Base-by-base conservation (phyloP, 2,888 invertebrate species). In the Halictus ligatus region DNA sequence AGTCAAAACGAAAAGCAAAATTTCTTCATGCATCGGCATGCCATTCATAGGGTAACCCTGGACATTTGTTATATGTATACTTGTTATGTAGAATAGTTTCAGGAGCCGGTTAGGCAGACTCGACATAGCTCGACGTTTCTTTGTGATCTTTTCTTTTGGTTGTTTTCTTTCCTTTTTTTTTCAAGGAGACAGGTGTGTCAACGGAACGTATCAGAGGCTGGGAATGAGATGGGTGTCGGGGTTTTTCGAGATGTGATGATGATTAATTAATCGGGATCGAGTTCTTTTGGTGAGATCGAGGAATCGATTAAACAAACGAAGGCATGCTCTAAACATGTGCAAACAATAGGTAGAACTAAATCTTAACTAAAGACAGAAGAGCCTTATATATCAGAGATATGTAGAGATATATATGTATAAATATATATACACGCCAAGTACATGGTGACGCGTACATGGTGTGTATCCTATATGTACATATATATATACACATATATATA, bases 311-410 rank as follows among this genome's bases (percentile, higher is more conserved):
- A 95, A 95, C 94, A 94, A 95, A 95, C 94, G 91, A 93, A 94
- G 92, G 94, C 95, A 95, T 95, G 95, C 95, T 95, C 95, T 95
- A 95, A 94, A 95, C 95, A 95, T 95, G 94, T 95, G 95, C 95
- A 95, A 95, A 95, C 94, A 92, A 94, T 95, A 94, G 91, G 92
- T 91, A 91, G 93, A 95, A 95, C 95, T 95, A 95, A 95, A 95
- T 94, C 91, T 94, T 91, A 94, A 95, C 94, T 95, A 95, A 95
- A 95, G 95, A 95, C 93, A 95, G 93, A 94, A 95, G 94, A 95
- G 94, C 94, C 94, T 95, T 94, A 94, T 93, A 92, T 94, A 93
- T 95, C 94, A 94, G 94, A 94, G 92, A 94, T 91, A 93, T 94
- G 93, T 91, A 94, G 92, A 94, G 91, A 93, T 94, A 92, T 93